phyloP scores from a whole-genome alignment of 2,113 vertebrate genomes.

The Chroicocephalus ridibundus region DNA sequence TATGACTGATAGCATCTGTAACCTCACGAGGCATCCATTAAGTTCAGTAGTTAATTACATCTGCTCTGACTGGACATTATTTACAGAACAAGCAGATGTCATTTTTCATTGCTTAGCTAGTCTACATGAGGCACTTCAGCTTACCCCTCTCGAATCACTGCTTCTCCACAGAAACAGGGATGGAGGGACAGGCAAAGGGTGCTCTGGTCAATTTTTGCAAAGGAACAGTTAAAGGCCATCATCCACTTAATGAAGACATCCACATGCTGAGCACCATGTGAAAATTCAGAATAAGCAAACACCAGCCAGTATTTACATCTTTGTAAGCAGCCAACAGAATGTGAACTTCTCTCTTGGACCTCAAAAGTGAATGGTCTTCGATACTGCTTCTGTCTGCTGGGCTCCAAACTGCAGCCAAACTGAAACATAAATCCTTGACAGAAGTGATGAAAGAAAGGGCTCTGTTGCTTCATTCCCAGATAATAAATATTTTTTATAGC shows the following conservation, averaged over 20 bases:
- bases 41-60: constrained; percentile 60
- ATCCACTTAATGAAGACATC: background rate
- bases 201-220: background rate
- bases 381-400: background rate
- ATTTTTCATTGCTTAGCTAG: constrained; percentile 30
- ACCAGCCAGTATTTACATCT: background rate
- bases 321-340: background rate
- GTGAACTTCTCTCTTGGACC: background rate
- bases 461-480: background rate
- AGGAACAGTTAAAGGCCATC: background rate
- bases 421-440: background rate
- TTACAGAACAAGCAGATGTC: constrained; percentile 49
- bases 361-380: background rate
- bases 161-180: background rate
- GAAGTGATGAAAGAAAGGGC: background rate
- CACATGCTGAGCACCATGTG: background rate
- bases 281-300: background rate
- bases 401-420: background rate
- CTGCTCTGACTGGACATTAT: constrained; percentile 57
- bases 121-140: background rate
- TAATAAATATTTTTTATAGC: background rate
- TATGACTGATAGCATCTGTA: constrained; percentile 64
- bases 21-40: constrained; percentile 57
- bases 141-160: background rate
- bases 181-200: background rate